phyloP scores from a whole-genome alignment of 92 coral and sea anemone species.

The Metridium senile region DNA sequence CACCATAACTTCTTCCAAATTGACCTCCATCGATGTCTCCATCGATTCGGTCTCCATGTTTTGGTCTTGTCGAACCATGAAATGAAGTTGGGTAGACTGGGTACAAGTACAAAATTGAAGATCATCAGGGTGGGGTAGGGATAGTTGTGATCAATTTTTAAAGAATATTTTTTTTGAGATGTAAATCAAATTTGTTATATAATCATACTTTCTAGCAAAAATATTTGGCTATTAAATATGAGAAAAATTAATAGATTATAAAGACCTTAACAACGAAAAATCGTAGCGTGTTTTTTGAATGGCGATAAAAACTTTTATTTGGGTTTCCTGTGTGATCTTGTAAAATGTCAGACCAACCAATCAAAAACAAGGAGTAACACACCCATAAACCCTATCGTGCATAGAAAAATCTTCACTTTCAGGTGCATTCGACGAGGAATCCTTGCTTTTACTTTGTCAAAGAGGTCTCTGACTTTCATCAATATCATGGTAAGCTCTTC shows the following conservation, averaged over 20 bases:
- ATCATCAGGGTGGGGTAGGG: not conserved
- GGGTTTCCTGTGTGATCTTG: slow-evolving; percentile 7
- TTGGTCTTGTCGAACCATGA: not conserved
- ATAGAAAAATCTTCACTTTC: not conserved
- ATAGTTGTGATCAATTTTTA: too few relatives aligned
- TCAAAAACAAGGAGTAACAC: not conserved
- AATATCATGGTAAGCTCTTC: not conserved
- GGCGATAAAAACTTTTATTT: not conserved
- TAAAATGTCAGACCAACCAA: too few relatives aligned
- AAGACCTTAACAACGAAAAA: too few relatives aligned
- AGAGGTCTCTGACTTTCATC: not conserved
- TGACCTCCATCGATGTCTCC: slow-evolving; percentile 36
- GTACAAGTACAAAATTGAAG: not conserved
- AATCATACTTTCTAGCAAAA: too few relatives aligned
- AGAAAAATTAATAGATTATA: too few relatives aligned
- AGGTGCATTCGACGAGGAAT: not conserved
- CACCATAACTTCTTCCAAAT: slow-evolving; percentile 11
- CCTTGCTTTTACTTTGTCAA: slow-evolving; percentile 9
- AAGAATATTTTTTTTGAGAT: too few relatives aligned
- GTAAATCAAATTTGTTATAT: too few relatives aligned
- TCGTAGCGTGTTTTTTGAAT: too few relatives aligned
- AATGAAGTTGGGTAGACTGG: slow-evolving; percentile 4
- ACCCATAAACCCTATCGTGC: not conserved
- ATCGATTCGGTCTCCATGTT: not conserved
- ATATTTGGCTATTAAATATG: too few relatives aligned